These are phyloP conservation scores for Stenchaetothrips biformis DNA, from an alignment of 2,888 invertebrate species.

Conservation along the genomic window DNA sequence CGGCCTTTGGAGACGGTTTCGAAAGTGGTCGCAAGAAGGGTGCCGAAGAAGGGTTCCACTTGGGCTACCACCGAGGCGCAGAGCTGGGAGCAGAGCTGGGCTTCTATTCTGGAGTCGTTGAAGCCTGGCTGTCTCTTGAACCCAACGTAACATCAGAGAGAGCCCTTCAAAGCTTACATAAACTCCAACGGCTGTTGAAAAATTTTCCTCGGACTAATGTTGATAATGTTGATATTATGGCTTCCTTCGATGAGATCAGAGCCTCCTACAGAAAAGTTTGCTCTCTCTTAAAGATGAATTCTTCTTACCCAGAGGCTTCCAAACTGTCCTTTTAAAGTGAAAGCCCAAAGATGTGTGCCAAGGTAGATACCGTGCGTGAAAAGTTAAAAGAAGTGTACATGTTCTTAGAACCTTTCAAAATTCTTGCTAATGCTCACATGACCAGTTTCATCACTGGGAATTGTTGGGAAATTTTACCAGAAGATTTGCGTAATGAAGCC, in stretches of 20 bases:
- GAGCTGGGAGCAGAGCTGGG: slow-evolving; percentile 74
- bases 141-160: slow-evolving; percentile 48
- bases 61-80: slow-evolving; percentile 73
- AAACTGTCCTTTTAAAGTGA: slow-evolving; percentile 55
- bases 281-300: slow-evolving; percentile 59
- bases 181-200: slow-evolving; percentile 56
- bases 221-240: slow-evolving; percentile 60
- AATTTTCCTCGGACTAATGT: slow-evolving; percentile 62
- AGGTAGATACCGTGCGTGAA: slow-evolving; percentile 27
- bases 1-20: slow-evolving; percentile 65
- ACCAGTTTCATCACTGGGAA: slow-evolving; percentile 64
- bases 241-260: slow-evolving; percentile 58
- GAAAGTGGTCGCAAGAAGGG: slow-evolving; percentile 57
- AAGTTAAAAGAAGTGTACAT: slow-evolving; percentile 43
- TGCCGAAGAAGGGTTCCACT: slow-evolving; percentile 60
- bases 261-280: slow-evolving; percentile 64
- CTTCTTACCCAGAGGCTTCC: slow-evolving; percentile 53
- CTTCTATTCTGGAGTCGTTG: slow-evolving; percentile 60
- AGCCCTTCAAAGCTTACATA: slow-evolving; percentile 51
- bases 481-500: slow-evolving; percentile 51
- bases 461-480: slow-evolving; percentile 61
- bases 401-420: slow-evolving; percentile 56
- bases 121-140: slow-evolving; percentile 46
- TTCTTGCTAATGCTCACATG: slow-evolving; percentile 71
- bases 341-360: slow-evolving; percentile 30